phyloP scores from a whole-genome alignment of 2,888 invertebrate genomes.

The Punctoribates punctum region DNA sequence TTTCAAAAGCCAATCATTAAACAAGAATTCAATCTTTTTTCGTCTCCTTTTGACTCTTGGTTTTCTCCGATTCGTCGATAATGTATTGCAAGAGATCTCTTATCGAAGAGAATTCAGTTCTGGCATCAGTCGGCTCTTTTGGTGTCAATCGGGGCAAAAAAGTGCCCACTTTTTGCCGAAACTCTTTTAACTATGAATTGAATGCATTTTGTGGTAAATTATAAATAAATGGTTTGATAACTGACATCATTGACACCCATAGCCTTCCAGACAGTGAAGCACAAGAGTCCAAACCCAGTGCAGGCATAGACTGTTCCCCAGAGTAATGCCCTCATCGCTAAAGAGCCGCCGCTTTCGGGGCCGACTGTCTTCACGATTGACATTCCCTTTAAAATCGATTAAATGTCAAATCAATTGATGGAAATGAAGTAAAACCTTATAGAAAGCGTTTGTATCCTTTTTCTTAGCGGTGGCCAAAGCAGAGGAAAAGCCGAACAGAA shows the following conservation, averaged over 20 bases:
- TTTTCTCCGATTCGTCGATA: constrained; percentile 53
- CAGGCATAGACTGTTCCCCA: constrained; percentile 84
- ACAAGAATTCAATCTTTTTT: background rate
- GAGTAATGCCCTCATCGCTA: constrained; percentile 78
- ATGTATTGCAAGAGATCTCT: constrained; percentile 79
- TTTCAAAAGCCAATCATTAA: background rate
- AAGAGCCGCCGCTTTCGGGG: constrained; percentile 66
- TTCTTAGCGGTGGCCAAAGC: constrained; percentile 73
- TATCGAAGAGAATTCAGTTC: constrained; percentile 79
- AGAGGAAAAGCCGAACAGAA: constrained; percentile 73
- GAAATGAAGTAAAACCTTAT: constrained; percentile 56
- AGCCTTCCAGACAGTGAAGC: constrained; percentile 80
- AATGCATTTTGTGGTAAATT: background rate
- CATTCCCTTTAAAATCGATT: constrained; percentile 55
- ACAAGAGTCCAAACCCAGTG: constrained; percentile 74
- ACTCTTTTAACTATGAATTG: constrained; percentile 67
- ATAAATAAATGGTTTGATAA: constrained; percentile 45
- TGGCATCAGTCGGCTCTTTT: constrained; percentile 71
- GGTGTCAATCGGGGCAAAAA: constrained; percentile 71
- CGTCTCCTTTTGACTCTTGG: background rate
- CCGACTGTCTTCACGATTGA: constrained; percentile 59
- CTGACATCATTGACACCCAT: constrained; percentile 78
- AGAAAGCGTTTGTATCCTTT: constrained; percentile 72
- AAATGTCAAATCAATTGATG: background rate
- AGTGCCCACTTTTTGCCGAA: constrained; percentile 72